Conservation (phyloP, 2,888 invertebrate species). For the Saturnia pavonia region DNA sequence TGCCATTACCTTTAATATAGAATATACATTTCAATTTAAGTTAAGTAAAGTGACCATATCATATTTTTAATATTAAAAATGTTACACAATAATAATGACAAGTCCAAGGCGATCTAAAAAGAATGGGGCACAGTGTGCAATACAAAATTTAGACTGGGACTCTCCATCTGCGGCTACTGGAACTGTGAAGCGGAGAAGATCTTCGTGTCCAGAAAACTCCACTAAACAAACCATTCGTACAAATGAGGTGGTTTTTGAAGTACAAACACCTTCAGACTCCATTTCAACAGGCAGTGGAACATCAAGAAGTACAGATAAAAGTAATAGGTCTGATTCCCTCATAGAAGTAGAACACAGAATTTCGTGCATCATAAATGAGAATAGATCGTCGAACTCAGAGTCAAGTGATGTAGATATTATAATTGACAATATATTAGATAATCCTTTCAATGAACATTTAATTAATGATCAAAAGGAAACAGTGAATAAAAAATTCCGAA, state of each 20-base stretch:
- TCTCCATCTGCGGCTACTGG: constrained; percentile 87
- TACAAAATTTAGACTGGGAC: constrained; percentile 85
- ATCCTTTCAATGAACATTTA: constrained; percentile 50
- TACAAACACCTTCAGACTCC: constrained; percentile 70
- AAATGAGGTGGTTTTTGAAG: constrained; percentile 65
- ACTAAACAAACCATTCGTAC: constrained; percentile 41
- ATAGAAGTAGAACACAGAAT: constrained; percentile 75
- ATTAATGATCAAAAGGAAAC: constrained; percentile 54
- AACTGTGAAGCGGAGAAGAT: constrained; percentile 86
- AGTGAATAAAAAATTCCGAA: constrained; percentile 48
- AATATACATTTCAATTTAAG: neutral
- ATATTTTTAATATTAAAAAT: constrained; percentile 28
- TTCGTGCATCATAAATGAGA: constrained; percentile 75
- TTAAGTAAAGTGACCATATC: constrained; percentile 8
- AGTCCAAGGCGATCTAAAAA: constrained; percentile 77
- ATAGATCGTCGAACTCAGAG: constrained; percentile 75
- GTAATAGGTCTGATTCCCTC: constrained; percentile 64
- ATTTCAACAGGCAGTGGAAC: constrained; percentile 56
- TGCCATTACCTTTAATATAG: neutral
- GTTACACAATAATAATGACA: constrained; percentile 75
- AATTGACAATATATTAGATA: constrained; percentile 65
- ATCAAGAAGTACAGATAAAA: constrained; percentile 62
- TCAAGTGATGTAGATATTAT: constrained; percentile 71
- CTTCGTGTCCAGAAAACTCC: constrained; percentile 75
- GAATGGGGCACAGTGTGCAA: constrained; percentile 62